Evolutionary conservation across 2,113 vertebrate species (phyloP).

Genomic region (Clarias gariepinus): DNA sequence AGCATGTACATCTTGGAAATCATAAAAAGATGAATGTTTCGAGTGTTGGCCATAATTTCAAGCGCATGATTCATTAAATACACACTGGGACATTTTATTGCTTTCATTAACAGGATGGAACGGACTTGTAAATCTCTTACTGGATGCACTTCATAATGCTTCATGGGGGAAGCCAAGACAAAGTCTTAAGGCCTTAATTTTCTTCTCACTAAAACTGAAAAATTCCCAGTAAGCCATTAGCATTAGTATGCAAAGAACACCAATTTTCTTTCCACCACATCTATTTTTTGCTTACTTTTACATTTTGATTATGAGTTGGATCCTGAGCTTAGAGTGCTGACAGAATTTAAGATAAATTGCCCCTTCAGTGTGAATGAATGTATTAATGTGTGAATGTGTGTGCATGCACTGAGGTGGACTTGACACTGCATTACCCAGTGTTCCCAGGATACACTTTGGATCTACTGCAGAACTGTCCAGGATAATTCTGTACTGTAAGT

Average conservation of each 20-base stretch:
- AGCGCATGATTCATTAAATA: slow-evolving; percentile 43
- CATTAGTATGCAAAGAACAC: not conserved
- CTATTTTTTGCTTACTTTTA: not conserved
- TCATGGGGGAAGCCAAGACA: slow-evolving; percentile 16
- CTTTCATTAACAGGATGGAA: slow-evolving; percentile 43
- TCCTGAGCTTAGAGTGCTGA: not conserved
- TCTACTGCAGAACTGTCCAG: not conserved
- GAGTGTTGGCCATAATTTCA: slow-evolving; percentile 25
- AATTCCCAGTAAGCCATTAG: not conserved
- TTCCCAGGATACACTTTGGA: not conserved
- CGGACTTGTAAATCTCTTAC: slow-evolving; percentile 37
- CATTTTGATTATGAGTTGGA: not conserved
- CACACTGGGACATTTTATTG: slow-evolving; percentile 34
- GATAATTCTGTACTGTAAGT: not conserved
- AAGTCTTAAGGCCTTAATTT: slow-evolving; percentile 27
- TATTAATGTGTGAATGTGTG: not conserved
- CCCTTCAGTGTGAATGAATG: not conserved
- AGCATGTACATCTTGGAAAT: slow-evolving; percentile 23
- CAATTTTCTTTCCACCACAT: not conserved
- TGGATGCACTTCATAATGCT: slow-evolving; percentile 22
- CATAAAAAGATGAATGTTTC: slow-evolving; percentile 10
- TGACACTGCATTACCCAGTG: not conserved
- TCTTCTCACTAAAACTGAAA: not conserved
- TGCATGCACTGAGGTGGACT: not conserved
- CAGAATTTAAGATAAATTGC: not conserved